These are phyloP conservation scores for Uloborus diversus DNA, from an alignment of 1,140 invertebrate species.

Conservation along the genomic window DNA sequence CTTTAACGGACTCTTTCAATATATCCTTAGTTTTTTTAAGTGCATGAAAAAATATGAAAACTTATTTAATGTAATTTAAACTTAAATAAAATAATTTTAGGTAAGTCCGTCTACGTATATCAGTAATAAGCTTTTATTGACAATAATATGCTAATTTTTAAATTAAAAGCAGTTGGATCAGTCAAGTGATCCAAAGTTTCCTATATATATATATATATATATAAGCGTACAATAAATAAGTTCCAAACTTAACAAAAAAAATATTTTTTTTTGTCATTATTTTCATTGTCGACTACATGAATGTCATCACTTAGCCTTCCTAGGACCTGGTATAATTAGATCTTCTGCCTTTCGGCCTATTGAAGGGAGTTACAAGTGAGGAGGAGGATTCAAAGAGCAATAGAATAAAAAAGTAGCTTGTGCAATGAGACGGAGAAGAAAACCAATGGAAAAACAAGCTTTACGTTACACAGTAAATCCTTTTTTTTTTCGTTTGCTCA, in stretches of 20 bases:
- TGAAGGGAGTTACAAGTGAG: constrained; percentile 23
- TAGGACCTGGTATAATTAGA: constrained; percentile 32
- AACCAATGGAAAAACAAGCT: not conserved
- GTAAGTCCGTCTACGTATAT: no score
- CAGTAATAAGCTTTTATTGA: no score
- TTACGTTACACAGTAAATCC: not conserved
- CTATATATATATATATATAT: no score
- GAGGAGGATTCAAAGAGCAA: no score
- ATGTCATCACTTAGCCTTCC: constrained; percentile 45
- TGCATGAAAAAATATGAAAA: no score
- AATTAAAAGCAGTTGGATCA: no score
- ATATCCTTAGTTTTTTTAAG: no score
- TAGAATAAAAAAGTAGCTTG: constrained; percentile 17
- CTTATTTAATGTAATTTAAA: no score
- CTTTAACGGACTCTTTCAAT: no score
- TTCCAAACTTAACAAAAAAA: constrained; percentile 3
- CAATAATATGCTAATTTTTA: no score
- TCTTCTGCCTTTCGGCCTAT: constrained; percentile 28
- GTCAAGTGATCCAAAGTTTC: no score
- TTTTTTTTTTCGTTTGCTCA: constrained; percentile 19
- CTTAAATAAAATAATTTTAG: no score
- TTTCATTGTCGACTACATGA: constrained; percentile 41
- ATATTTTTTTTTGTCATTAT: constrained; percentile 13
- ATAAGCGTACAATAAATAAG: not conserved
- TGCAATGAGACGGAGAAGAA: constrained; percentile 19